A percentile compares a stretch with the other conserved stretches of the same genome.
These are phyloP conservation scores for Forbesichthys papilliferus DNA, from an alignment of 2,113 vertebrate species.

Conservation along the genomic window DNA sequence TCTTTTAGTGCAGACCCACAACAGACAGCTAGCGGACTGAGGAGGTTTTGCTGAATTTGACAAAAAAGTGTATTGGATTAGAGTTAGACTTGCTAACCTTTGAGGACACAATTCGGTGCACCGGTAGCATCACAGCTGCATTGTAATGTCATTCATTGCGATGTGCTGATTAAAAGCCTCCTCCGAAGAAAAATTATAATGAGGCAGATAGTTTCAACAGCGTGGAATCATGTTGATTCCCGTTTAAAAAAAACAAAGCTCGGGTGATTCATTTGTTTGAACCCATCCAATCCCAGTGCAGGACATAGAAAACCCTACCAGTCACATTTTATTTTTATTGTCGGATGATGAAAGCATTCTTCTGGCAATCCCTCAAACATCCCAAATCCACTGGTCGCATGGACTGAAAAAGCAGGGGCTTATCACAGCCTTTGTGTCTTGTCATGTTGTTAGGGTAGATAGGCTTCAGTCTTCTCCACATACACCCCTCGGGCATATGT, in stretches of 20 bases:
- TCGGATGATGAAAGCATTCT: constrained; percentile 79
- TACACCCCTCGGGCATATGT: constrained; percentile 62
- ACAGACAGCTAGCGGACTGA: too few species aligned
- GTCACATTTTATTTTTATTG: constrained; percentile 57
- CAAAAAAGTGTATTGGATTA: too few species aligned
- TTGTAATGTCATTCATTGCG: too few species aligned
- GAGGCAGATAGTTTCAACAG: too few species aligned
- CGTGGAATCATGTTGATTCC: too few species aligned
- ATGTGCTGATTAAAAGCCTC: too few species aligned
- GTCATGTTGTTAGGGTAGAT: constrained; percentile 63
- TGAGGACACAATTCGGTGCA: too few species aligned
- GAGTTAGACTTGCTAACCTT: too few species aligned
- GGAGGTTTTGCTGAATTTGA: too few species aligned
- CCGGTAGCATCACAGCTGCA: too few species aligned
- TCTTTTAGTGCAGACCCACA: too few species aligned
- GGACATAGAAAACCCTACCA: constrained; percentile 50
- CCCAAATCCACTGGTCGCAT: constrained; percentile 57
- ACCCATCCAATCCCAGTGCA: constrained; percentile 31
- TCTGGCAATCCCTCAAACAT: constrained; percentile 71
- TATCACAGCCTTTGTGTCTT: constrained; percentile 63
- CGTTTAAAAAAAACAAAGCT: constrained; percentile 23
- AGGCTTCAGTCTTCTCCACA: constrained; percentile 59
- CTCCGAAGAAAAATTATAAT: too few species aligned
- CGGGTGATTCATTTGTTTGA: constrained; percentile 54
- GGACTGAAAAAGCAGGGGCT: constrained; percentile 65